These are phyloP conservation scores for Pogoniulus pusillus DNA, from an alignment of 2,797 vertebrate genomes.

Conservation along the genomic window DNA sequence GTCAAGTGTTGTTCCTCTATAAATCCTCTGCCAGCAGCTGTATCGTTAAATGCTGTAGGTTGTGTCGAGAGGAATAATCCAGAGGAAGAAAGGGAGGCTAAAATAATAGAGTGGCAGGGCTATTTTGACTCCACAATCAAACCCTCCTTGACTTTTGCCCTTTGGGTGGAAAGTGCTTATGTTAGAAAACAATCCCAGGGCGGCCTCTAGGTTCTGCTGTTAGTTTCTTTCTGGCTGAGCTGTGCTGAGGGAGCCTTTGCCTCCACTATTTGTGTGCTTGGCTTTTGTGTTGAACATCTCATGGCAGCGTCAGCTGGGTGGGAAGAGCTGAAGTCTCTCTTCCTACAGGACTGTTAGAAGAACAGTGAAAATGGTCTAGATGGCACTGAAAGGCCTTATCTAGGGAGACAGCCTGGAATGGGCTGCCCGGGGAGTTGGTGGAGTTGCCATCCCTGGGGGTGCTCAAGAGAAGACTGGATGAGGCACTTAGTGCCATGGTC, in stretches of 20 bases:
- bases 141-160: conserved; percentile 71
- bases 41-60: conserved; percentile 71
- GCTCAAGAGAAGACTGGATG: no score
- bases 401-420: background rate
- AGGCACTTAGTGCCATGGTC: no score
- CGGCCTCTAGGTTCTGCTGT: conserved; percentile 22
- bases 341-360: background rate
- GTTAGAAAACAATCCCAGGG: conserved; percentile 73
- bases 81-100: conserved; percentile 78
- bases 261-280: background rate
- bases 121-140: conserved; percentile 74
- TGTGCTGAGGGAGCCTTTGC: background rate
- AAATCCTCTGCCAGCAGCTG: conserved; percentile 76
- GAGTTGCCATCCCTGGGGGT: no score
- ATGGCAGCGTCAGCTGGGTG: background rate
- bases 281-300: background rate
- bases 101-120: conserved; percentile 75
- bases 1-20: conserved; percentile 75
- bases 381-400: background rate
- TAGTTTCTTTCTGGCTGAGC: conserved; percentile 35
- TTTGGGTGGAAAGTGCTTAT: conserved; percentile 72
- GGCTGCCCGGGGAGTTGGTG: no score
- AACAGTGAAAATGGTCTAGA: background rate
- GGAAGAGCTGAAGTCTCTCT: background rate
- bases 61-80: conserved; percentile 71